Percentiles rank a stretch among this genome's conserved stretches.
phyloP scores from a whole-genome alignment of 2,888 invertebrate species.

The Steinernema scapterisci region DNA sequence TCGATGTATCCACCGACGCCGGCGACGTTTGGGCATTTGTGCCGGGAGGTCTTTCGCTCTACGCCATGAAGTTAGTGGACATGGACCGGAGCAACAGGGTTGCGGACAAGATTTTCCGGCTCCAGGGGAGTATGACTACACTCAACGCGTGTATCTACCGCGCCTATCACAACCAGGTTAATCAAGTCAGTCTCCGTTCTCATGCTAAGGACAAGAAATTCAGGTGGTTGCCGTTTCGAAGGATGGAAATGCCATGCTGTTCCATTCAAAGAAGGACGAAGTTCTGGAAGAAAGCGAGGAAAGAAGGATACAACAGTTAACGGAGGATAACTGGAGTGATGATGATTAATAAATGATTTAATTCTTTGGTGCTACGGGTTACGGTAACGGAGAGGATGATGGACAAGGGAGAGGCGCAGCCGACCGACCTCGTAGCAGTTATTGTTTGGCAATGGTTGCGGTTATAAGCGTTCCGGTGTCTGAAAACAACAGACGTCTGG shows the following conservation, averaged over 20 bases:
- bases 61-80: background rate
- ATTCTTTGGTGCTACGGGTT: background rate
- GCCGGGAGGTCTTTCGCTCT: background rate
- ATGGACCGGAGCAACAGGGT: background rate
- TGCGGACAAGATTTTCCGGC: background rate
- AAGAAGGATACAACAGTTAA: background rate
- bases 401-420: no score
- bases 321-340: slow-evolving; percentile 22
- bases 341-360: background rate
- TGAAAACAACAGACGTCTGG: no score
- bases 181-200: no score
- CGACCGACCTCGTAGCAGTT: no score
- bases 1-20: slow-evolving; percentile 3
- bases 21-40: slow-evolving; percentile 17
- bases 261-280: background rate
- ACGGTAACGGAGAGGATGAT: no score
- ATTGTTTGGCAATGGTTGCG: no score
- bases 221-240: slow-evolving; percentile 11
- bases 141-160: slow-evolving; percentile 15
- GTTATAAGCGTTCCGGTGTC: no score
- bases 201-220: no score
- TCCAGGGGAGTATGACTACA: background rate
- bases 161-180: background rate
- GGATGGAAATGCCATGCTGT: background rate
- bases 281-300: background rate